Evolutionary conservation across 2,888 invertebrate species (phyloP), one percentile per base, ranked within the genome.

Genomic region (Tetrapedia diversipes): DNA sequence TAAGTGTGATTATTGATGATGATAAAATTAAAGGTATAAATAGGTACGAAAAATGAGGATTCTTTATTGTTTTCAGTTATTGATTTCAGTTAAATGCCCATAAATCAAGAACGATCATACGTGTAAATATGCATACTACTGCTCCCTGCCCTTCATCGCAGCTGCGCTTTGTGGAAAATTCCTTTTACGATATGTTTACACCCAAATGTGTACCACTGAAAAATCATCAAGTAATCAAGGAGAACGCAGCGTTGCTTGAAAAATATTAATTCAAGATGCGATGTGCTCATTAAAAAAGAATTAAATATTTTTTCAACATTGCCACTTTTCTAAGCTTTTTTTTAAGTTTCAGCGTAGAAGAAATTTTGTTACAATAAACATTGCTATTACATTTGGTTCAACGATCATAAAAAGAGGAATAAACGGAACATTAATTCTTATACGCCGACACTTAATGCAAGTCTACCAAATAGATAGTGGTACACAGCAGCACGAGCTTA

Each of bases 71-170:
- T 70, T 53, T 43, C 54, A 66, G 74, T 76, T 81, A 78, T 79
- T 69, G 78, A 80, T 82, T 77, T 63, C 41, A 4, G 24, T 47
- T 56, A 47, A 60, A 59, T 72, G 69, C 34, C 79, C 67, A 85
- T 84, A 84, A 86, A 86, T 85, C 86, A 82, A 57, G 77, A 76
- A 81, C 80, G 85, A 84, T 86, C 84, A 85, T 82, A 81, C 75
- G 84, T 79, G 86, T 85, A 86, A 86, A 86, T 84, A 85, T 69
- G n/a, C n/a, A n/a, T n/a, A n/a, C n/a, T n/a, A 75, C 72, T 65
- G 61, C 41, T 47, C 49, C 72, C 66, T 63, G 29, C 53, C 73
- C 70, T 59, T 49, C 66, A 32, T 56, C 59, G 69, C 83, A 82
- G 70, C 69, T 79, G 82, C 56, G 70, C 74, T 63, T 56, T 69